Conservation (phyloP, 2,888 invertebrate species). For the Eupeodes latifasciatus region DNA sequence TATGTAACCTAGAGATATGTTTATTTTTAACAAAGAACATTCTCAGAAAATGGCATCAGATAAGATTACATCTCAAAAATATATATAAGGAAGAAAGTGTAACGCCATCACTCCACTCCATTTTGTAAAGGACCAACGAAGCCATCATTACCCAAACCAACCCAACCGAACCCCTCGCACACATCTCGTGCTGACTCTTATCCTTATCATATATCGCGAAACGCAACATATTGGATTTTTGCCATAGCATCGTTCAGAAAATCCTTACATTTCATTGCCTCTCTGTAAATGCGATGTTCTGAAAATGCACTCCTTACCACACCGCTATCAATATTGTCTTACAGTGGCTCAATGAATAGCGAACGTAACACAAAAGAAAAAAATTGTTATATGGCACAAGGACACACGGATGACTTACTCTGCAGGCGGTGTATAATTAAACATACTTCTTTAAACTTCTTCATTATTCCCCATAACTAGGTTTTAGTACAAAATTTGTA, state of each 20-base stretch:
- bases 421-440: too few species aligned
- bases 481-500: too few species aligned
- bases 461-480: too few species aligned
- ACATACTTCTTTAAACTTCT: too few species aligned
- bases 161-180: neutral
- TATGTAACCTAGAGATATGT: conserved; percentile 37
- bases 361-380: neutral
- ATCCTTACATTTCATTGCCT: conserved; percentile 62
- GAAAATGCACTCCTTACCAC: neutral
- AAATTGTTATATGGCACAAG: neutral
- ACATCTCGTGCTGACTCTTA: neutral
- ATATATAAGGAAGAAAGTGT: conserved; percentile 12
- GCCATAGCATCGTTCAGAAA: conserved; percentile 52
- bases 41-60: conserved; percentile 32
- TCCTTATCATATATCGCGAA: conserved; percentile 21
- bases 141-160: neutral
- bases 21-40: conserved; percentile 28
- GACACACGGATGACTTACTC: too few species aligned
- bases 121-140: too few species aligned
- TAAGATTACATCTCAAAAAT: conserved; percentile 64
- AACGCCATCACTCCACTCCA: neutral
- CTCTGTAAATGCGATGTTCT: conserved; percentile 16
- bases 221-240: conserved; percentile 66
- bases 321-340: neutral
- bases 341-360: neutral